phyloP scores from a whole-genome alignment of 2,113 vertebrate species.

The Coptodon bakossiorum region DNA sequence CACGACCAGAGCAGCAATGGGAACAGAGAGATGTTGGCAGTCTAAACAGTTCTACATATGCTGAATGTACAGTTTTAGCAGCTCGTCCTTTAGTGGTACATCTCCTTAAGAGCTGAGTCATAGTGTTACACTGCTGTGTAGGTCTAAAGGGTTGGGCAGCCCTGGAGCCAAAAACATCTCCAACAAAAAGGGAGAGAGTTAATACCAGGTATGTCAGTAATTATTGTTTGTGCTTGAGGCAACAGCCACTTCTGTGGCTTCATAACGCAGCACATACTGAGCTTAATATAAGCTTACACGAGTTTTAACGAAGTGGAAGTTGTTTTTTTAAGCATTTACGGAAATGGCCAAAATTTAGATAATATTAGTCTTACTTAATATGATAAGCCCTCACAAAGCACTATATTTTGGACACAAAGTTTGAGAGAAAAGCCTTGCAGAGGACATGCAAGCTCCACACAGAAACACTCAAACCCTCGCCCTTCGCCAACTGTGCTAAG shows the following conservation, averaged over 20 bases:
- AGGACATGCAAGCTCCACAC: neutral
- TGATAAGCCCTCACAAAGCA: neutral
- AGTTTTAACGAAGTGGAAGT: neutral
- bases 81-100: neutral
- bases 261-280: neutral
- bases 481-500: accelerated
- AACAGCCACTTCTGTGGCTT: neutral
- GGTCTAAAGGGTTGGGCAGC: neutral
- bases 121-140: neutral
- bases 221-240: neutral
- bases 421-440: neutral
- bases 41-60: neutral
- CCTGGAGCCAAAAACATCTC: neutral
- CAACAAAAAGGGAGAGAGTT: neutral
- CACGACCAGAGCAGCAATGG: neutral
- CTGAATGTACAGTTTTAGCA: neutral
- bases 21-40: neutral
- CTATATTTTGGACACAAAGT: accelerated
- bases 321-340: neutral
- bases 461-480: neutral
- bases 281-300: neutral
- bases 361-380: neutral
- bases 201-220: neutral
- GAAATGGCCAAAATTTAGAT: accelerated
- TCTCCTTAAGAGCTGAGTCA: neutral